Evolutionary conservation across 37 sponge, comb jelly and placozoan species (phyloP).

Genomic region (Ephydatia muelleri): DNA sequence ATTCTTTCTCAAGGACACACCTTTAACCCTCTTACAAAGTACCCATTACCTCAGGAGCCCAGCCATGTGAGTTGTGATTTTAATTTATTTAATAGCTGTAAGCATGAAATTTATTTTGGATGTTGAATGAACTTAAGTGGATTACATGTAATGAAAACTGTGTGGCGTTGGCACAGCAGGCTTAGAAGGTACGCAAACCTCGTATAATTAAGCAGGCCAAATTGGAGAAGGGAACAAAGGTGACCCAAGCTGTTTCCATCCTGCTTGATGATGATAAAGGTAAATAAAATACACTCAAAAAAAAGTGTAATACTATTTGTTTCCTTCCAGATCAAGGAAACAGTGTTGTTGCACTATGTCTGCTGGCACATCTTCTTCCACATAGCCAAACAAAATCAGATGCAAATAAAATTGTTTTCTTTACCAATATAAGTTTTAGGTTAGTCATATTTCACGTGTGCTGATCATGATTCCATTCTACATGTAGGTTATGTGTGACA

Average conservation of each 20-base stretch:
- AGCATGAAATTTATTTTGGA: background rate
- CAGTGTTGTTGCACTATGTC: background rate
- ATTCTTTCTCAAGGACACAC: background rate
- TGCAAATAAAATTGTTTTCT: conserved; percentile 14
- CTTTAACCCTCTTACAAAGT: background rate
- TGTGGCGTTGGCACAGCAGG: background rate
- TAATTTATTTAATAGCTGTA: background rate
- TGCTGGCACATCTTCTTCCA: conserved; percentile 5
- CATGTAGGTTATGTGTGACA: background rate
- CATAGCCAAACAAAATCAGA: conserved; percentile 10
- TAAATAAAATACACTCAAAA: background rate
- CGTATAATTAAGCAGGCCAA: conserved; percentile 6
- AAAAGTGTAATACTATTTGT: background rate
- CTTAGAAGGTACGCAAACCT: background rate
- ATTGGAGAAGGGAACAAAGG: background rate
- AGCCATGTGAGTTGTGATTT: conserved; percentile 7
- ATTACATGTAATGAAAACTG: background rate
- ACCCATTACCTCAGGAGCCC: background rate
- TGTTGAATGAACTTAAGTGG: background rate
- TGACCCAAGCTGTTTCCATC: background rate
- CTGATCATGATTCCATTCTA: background rate
- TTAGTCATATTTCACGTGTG: background rate
- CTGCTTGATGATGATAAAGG: conserved; percentile 2
- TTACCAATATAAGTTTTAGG: conserved; percentile 4
- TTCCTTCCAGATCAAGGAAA: conserved; percentile 9